A percentile compares a stretch with the other conserved stretches of the same genome.
phyloP scores from a whole-genome alignment of 2,113 vertebrate genomes.

The zebrafish (Danio rerio) region DNA sequence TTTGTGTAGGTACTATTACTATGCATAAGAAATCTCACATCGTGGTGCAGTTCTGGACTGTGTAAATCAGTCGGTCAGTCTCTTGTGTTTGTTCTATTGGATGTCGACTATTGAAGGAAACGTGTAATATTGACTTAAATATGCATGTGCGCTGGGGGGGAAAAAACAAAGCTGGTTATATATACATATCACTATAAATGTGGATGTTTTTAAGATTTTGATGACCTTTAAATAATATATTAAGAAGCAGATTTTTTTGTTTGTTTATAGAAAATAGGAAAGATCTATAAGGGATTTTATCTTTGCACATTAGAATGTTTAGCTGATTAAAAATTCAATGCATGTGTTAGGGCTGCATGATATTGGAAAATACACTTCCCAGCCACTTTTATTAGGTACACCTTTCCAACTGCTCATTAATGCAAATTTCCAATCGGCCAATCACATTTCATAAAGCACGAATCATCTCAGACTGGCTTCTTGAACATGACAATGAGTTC shows the following conservation, averaged over 20 bases:
- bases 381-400: too few species aligned
- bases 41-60: slow-evolving; percentile 64
- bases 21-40: slow-evolving; percentile 74
- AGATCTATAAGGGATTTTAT: background rate
- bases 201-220: slow-evolving; percentile 19
- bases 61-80: slow-evolving; percentile 56
- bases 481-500: too few species aligned
- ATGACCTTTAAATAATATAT: slow-evolving; percentile 34
- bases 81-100: slow-evolving; percentile 44
- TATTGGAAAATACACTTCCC: too few species aligned
- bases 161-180: slow-evolving; percentile 3
- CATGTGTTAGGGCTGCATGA: too few species aligned
- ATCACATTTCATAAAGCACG: too few species aligned
- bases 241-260: slow-evolving; percentile 7
- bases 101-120: slow-evolving; percentile 36
- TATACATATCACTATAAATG: slow-evolving; percentile 3
- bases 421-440: too few species aligned
- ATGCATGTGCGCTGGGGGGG: slow-evolving; percentile 18
- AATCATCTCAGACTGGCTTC: too few species aligned
- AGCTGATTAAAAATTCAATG: too few species aligned
- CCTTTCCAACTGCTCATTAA: too few species aligned
- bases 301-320: slow-evolving; percentile 15
- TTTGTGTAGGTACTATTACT: slow-evolving; percentile 66
- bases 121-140: slow-evolving; percentile 33
- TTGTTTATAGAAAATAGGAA: background rate